Conservation (phyloP, 2,888 invertebrate species). For the Digitonthophagus gazella region DNA sequence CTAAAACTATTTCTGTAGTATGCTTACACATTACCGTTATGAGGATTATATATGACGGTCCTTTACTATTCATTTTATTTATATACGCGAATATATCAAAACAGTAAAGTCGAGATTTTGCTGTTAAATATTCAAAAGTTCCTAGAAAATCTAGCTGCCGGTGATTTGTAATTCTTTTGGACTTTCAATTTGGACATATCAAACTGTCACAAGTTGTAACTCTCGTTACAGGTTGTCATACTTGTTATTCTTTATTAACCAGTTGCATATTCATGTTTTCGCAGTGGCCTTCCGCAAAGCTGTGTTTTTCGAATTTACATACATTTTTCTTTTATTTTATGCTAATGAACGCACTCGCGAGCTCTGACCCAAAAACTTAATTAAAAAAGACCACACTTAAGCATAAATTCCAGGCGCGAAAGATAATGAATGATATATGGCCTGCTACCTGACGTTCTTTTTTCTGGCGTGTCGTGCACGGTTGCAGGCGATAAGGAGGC, state of each 20-base stretch:
- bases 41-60: not conserved
- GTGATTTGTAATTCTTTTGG: too few relatives aligned
- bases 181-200: too few relatives aligned
- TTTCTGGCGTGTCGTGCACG: not conserved
- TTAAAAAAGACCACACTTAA: not conserved
- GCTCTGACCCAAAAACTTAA: not conserved
- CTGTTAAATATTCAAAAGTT: not conserved
- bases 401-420: not conserved
- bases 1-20: conserved; percentile 3
- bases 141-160: too few relatives aligned
- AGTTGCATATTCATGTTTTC: not conserved
- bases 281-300: not conserved
- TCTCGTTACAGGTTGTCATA: not conserved
- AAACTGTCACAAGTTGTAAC: too few relatives aligned
- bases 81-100: not conserved
- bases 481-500: not conserved
- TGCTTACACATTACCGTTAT: not conserved
- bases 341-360: not conserved
- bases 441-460: not conserved
- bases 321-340: not conserved
- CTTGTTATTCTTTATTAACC: not conserved
- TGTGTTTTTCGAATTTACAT: not conserved
- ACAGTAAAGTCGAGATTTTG: not conserved
- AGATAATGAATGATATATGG: not conserved
- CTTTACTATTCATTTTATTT: not conserved